Percentiles rank a stretch among this genome's conserved stretches.
phyloP scores from a whole-genome alignment of 2,888 invertebrate genomes.

The Lepeophtheirus nordmannii region DNA sequence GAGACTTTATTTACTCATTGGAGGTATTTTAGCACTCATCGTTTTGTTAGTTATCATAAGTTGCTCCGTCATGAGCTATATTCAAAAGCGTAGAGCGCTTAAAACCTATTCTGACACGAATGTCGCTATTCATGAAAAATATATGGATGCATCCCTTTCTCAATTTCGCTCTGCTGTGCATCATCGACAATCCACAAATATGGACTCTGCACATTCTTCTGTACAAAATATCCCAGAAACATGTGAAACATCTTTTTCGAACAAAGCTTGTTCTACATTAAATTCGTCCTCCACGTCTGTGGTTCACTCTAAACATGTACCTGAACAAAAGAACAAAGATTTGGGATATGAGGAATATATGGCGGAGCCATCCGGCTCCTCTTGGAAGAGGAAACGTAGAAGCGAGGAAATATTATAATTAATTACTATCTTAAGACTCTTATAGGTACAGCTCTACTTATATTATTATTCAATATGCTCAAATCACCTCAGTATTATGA shows the following conservation, averaged over 20 bases:
- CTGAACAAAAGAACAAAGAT: neutral
- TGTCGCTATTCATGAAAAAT: conserved; percentile 22
- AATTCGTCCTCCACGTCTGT: neutral
- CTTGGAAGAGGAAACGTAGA: conserved; percentile 17
- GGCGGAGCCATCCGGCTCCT: conserved; percentile 16
- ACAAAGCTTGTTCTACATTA: neutral
- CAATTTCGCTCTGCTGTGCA: neutral
- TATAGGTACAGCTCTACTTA: neutral
- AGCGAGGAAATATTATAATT: conserved; percentile 18
- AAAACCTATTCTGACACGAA: neutral
- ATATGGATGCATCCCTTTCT: conserved; percentile 7
- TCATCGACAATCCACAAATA: neutral
- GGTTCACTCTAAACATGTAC: neutral
- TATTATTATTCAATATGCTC: neutral
- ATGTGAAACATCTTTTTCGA: conserved; percentile 13
- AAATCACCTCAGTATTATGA: too few relatives aligned
- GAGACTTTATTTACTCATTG: conserved; percentile 6
- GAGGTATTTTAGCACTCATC: neutral
- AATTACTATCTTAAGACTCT: neutral
- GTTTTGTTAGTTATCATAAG: neutral
- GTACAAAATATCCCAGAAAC: neutral
- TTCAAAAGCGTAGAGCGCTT: neutral
- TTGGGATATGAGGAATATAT: conserved; percentile 21
- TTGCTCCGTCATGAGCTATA: conserved; percentile 16
- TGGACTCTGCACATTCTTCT: neutral